A percentile compares a stretch with the other conserved stretches of the same genome.
phyloP scores from a whole-genome alignment of 2,888 invertebrate genomes.

The Drosophila fungiperda region DNA sequence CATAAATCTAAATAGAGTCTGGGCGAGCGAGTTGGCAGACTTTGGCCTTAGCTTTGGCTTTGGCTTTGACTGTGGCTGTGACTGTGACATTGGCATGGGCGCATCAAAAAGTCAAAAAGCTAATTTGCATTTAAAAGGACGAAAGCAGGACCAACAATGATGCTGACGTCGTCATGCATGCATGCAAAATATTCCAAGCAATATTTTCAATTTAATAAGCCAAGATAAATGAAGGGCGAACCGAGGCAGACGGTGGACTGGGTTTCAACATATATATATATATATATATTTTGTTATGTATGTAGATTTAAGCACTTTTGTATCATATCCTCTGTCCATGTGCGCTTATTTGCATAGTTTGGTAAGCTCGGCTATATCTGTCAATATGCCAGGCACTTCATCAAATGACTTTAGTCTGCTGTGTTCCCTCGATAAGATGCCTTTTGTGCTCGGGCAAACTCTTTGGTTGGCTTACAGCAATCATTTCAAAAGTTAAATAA shows the following conservation, averaged over 20 bases:
- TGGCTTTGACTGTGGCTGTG: slow-evolving; percentile 12
- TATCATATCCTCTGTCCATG: slow-evolving; percentile 54
- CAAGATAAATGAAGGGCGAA: slow-evolving; percentile 73
- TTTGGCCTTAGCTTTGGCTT: slow-evolving; percentile 20
- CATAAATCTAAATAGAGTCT: slow-evolving; percentile 80
- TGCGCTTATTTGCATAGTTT: slow-evolving; percentile 77
- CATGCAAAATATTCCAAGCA: slow-evolving; percentile 65
- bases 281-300: slow-evolving; percentile 33
- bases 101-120: slow-evolving; percentile 81
- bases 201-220: slow-evolving; percentile 82
- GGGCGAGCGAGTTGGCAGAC: slow-evolving; percentile 55
- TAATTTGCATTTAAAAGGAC: slow-evolving; percentile 80
- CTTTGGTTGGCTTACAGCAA: slow-evolving; percentile 48
- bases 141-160: slow-evolving; percentile 62
- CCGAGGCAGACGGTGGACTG: slow-evolving; percentile 7
- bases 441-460: slow-evolving; percentile 51
- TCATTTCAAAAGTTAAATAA: slow-evolving; percentile 76
- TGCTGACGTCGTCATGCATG: slow-evolving; percentile 42
- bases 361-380: slow-evolving; percentile 52
- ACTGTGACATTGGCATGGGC: slow-evolving; percentile 47
- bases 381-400: slow-evolving; percentile 78
- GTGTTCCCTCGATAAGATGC: slow-evolving; percentile 62
- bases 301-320: slow-evolving; percentile 43
- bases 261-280: neutral
- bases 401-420: slow-evolving; percentile 59